phyloP scores from a whole-genome alignment of 2,113 vertebrate genomes.

The Arizona elegans region DNA sequence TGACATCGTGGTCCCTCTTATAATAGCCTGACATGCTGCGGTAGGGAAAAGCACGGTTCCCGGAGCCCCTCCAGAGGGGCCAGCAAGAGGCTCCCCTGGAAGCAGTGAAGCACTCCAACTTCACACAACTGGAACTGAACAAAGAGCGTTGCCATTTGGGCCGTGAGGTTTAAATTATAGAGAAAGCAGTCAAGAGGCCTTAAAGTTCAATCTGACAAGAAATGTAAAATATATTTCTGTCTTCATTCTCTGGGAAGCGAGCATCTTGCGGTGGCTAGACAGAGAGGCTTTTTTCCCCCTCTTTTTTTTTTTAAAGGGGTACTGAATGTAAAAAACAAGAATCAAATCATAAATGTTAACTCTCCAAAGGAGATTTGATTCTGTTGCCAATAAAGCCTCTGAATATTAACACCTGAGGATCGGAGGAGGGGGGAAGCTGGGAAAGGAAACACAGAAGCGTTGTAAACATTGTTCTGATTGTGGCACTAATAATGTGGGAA shows the following conservation, averaged over 20 bases:
- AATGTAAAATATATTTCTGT: conserved; percentile 70
- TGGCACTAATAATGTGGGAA: background rate
- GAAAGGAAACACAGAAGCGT: background rate
- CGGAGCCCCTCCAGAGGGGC: conserved; percentile 54
- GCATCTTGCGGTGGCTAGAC: conserved; percentile 45
- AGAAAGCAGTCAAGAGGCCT: conserved; percentile 66
- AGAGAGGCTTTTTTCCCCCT: background rate
- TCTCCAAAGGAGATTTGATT: accelerated
- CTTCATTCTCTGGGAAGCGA: conserved; percentile 57
- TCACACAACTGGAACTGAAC: conserved; percentile 74
- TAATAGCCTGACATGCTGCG: conserved; percentile 80
- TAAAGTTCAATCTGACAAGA: conserved; percentile 77
- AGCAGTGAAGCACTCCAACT: conserved; percentile 66
- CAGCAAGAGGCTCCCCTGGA: conserved; percentile 54
- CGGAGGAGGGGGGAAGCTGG: background rate
- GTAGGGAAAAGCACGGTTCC: conserved; percentile 69
- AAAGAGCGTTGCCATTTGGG: conserved; percentile 73
- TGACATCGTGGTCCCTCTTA: conserved; percentile 79
- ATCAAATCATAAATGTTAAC: background rate
- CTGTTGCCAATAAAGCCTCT: background rate
- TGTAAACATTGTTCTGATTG: background rate
- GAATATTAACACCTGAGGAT: background rate
- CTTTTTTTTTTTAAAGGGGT: conserved; percentile 12
- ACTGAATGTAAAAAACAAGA: conserved; percentile 6
- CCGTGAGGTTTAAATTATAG: conserved; percentile 67